phyloP scores from a whole-genome alignment of 2,113 vertebrate genomes.

The Ellobius talpinus region DNA sequence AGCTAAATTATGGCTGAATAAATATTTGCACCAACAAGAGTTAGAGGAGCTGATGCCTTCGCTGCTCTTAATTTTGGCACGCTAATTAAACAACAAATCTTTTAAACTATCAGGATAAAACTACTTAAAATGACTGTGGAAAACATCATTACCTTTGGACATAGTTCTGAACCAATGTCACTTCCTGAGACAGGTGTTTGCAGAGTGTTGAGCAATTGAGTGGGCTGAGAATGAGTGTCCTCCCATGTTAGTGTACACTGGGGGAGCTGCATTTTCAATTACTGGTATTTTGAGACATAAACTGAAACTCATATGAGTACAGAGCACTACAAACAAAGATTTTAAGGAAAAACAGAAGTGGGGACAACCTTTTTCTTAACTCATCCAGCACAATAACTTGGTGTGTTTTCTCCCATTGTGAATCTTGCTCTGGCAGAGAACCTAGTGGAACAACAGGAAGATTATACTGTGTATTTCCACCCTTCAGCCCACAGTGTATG shows the following conservation, averaged over 20 bases:
- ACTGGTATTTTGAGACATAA: neutral
- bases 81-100: neutral
- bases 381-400: neutral
- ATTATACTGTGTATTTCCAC: neutral
- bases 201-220: constrained; percentile 59
- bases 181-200: constrained; percentile 62
- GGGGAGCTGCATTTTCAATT: neutral
- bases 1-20: neutral
- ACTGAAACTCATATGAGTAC: neutral
- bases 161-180: constrained; percentile 46
- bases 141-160: constrained; percentile 68
- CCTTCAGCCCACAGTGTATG: neutral
- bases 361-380: neutral
- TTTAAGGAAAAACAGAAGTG: neutral
- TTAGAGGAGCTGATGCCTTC: neutral
- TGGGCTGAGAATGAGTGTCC: neutral
- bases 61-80: neutral
- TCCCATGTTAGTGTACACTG: neutral
- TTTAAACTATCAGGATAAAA: neutral
- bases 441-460: neutral
- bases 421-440: neutral
- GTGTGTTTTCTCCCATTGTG: neutral
- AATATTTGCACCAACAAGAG: neutral
- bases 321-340: neutral
- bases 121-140: neutral